These are phyloP conservation scores for Psittacula cyanocephala DNA, from an alignment of 2,113 vertebrate species.

Conservation along the genomic window DNA sequence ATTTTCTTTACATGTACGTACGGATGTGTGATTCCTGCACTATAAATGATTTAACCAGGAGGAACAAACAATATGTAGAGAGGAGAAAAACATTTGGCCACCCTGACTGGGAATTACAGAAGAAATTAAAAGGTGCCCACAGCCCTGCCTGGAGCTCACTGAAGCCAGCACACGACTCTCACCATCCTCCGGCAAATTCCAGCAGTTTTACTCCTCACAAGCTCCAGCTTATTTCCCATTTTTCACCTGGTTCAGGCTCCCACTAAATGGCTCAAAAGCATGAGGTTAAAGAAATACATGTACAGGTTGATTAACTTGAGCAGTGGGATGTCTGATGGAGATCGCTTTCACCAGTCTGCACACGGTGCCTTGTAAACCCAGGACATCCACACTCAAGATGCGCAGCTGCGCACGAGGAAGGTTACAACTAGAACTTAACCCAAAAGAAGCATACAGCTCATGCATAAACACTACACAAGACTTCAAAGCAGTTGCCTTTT, in stretches of 20 bases:
- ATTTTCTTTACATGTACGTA: not conserved
- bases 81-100: not conserved
- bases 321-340: not conserved
- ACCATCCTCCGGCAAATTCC: not conserved
- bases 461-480: not conserved
- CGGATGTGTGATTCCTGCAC: not conserved
- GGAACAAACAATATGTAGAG: slow-evolving; percentile 7
- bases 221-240: not conserved
- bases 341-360: not conserved
- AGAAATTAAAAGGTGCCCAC: not conserved
- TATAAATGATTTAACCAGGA: not conserved
- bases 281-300: not conserved
- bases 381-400: accelerated
- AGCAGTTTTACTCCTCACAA: not conserved
- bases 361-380: not conserved
- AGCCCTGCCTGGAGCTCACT: not conserved
- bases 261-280: not conserved
- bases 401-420: not conserved
- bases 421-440: not conserved
- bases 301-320: not conserved
- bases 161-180: not conserved
- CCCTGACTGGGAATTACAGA: not conserved
- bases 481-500: slow-evolving; percentile 1
- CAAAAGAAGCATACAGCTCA: not conserved
- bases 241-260: not conserved